Evolutionary conservation across 2,888 invertebrate species (phyloP), one percentile per base, ranked within the genome.

Genomic region (Meteorus cinctellus): DNA sequence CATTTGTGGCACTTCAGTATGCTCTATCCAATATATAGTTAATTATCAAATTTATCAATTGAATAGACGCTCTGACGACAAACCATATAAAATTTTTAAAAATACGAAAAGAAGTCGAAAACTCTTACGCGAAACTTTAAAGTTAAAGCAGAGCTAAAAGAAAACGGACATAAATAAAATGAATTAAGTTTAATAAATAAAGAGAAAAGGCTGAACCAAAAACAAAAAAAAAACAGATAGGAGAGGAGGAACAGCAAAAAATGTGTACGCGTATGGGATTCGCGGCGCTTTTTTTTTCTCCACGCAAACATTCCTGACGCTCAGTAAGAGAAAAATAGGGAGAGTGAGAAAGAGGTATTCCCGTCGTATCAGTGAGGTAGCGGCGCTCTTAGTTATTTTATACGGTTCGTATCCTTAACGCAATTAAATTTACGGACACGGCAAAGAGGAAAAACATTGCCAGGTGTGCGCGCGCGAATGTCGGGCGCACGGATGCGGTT

Each of bases 371-470:
- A 75, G 74, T 77, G 78, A 77, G 48, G 76, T 62, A 74, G 76
- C 73, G 79, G 81, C 81, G 77, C 80, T 83, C 75, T 70, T n/a
- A 85, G 83, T 84, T 86, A 83, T 86, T 86, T 86, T 86, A 80
- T 86, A 86, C 86, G 82, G 85, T 86, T 86, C 87, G 83, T 86
- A 86, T 86, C 82, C 83, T 79, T 83, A 81, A 83, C 81, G 86
- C 82, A 84, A 81, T 79, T 86, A 86, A 84, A 81, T 80, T 83
- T 86, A 85, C 84, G 83, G 79, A 83, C 79, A 79, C 80, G 81
- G 55, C 55, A 55, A 55, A 55, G 55, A 55, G 55, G 81, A 81
- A 81, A 76, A 81, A 78, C 75, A 78, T 81, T 82, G 82, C 79
- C 78, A 74, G 65, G 51, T 73, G 51, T 73, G 68, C 65, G 51